phyloP scores from a whole-genome alignment of 1,140 invertebrate genomes.

The Sycophaga agraensis region DNA sequence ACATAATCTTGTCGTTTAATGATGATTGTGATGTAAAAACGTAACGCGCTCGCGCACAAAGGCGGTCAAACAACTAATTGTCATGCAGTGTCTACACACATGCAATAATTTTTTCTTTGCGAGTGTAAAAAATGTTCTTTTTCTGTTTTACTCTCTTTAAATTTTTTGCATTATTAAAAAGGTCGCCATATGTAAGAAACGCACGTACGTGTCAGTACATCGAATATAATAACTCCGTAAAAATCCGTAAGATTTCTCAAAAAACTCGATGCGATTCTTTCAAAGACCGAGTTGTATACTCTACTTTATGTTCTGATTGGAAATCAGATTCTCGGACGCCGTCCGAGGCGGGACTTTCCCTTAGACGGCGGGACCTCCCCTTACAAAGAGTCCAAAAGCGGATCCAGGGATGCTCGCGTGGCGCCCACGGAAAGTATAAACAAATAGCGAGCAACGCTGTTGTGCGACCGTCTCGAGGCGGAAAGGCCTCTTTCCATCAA shows the following conservation, averaged over 20 bases:
- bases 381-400: too few species aligned
- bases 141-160: slow-evolving; percentile 1
- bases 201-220: slow-evolving; percentile 10
- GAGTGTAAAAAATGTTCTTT: slow-evolving; percentile 10
- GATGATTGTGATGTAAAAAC: slow-evolving; percentile 45
- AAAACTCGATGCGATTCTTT: slow-evolving; percentile 10
- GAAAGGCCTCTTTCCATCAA: too few species aligned
- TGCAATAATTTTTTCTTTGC: slow-evolving; percentile 1
- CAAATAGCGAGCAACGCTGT: too few species aligned
- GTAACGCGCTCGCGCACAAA: slow-evolving; percentile 35
- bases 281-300: slow-evolving; percentile 19
- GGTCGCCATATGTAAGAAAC: slow-evolving; percentile 17
- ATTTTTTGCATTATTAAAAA: not conserved
- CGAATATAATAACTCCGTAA: slow-evolving; percentile 21
- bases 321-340: too few species aligned
- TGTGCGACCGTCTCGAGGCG: too few species aligned
- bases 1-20: slow-evolving; percentile 28
- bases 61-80: slow-evolving; percentile 34
- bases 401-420: too few species aligned
- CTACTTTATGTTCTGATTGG: slow-evolving; percentile 22
- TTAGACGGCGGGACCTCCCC: too few species aligned
- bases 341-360: too few species aligned
- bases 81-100: slow-evolving; percentile 34
- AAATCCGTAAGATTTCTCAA: slow-evolving; percentile 23
- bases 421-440: too few species aligned